Base-by-base conservation (phyloP, 2,888 invertebrate genomes). In the Celastrina argiolus region DNA sequence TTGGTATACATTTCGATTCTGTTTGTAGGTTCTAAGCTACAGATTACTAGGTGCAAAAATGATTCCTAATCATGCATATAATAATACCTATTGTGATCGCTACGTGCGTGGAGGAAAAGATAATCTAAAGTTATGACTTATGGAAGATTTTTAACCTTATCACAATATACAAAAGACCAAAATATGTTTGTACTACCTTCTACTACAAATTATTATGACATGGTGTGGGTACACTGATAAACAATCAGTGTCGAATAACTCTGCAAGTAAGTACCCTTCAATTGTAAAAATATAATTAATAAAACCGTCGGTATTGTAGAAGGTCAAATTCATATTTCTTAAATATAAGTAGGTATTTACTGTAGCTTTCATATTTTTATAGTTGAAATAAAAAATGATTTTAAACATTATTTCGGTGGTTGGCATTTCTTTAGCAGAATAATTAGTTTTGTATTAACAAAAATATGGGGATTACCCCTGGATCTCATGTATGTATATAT, bases 61-160 rank as follows among this genome's bases (percentile, higher is more conserved):
- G 7, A 22, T 51, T 51, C 10, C 51, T 51, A 51, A 22, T 51
- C 51, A 22, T 51, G 22, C 51, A 51, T 51, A 51, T 22, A 22
- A 5, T 26, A 36, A 36, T 12, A 12, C 10, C 8, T 4, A 22
- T 22, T 18, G 51, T 22, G 5, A 18, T 42, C 2, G 22, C 51
- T 51, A 51, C 22, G 22, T 12, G 22, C 26, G 51, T 51, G 22
- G 12, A 26, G 22, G 18, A 18, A 45, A 4, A 26, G 14, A 51
- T 51, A 51, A 18, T 45, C 45, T 45, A 45, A 18, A 51, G 22
- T 22, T 51, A 51, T 36, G 36, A 36, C 12, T 36, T 36, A 10
- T 51, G 51, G 51, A 51, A 51, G 51, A 51, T 51, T 22, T 22
- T 22, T 51, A 51, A 51, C 51, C 51, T 51, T 22, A 51, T 51